Evolutionary conservation across 1,140 invertebrate species (phyloP), one percentile per base, ranked within the genome.

Genomic region (Cotesia glomerata): DNA sequence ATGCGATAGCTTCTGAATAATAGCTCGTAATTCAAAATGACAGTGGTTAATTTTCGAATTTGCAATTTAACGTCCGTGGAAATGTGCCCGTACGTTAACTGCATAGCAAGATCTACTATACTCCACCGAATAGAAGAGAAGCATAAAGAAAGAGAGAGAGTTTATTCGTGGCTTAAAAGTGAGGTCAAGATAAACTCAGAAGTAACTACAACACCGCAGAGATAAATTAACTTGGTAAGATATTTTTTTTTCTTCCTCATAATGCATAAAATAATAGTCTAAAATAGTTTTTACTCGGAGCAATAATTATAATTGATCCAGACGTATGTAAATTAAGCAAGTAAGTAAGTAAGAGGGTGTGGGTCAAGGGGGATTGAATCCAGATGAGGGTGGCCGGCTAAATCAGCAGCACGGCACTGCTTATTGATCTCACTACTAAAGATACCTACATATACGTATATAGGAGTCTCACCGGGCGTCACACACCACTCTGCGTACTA

Each of bases 371-470:
- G 49, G 69, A 54, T 64, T 51, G 59, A 63, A 64, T 71, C 63
- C 71, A 70, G 74, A 59, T 59, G 13, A 58, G 75, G 75, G 75
- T 71, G 69, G 69, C 59, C 78, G 73, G 67, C 69, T 79, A 66
- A 78, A 79, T 79, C 76, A 76, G 76, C 74, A 81, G 76, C 74
- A 81, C 80, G 78, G 77, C 77, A 81, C 81, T 82, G 81, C 80
- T 82, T 82, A 82, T 82, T 81, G 81, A 82, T 82, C 81, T 81
- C 80, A 78, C 80, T 76, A 81, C 81, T 72, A 80, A 81, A 78
- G 81, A 72, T 81, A 81, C 77, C 74, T 75, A 66, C 26, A 26
- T 26, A 78, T 77, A 78, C 81, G 81, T 77, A 78, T 82, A 76
- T 79, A 80, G 70, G 78, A 74, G 72, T 75, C 77, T 77, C 74